Conservation (phyloP, 2,888 invertebrate genomes). For the Drosophila mimica region DNA sequence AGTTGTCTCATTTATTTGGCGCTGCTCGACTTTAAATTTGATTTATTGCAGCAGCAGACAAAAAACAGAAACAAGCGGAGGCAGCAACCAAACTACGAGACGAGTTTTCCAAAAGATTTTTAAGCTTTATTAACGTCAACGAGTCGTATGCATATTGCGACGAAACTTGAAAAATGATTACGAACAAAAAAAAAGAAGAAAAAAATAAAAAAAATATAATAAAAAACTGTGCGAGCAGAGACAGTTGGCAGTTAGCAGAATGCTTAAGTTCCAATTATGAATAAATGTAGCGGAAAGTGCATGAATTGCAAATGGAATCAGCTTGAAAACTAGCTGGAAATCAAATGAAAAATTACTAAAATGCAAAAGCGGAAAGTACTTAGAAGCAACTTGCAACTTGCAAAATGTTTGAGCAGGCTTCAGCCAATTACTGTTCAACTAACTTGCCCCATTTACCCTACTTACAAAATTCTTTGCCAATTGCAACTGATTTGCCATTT, state of each 20-base stretch:
- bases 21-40: constrained; percentile 68
- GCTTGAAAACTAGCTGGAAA: constrained; percentile 15
- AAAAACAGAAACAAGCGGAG: neutral
- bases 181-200: neutral
- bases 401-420: neutral
- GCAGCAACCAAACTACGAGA: neutral
- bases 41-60: constrained; percentile 62
- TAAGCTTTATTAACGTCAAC: constrained; percentile 52
- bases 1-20: constrained; percentile 74
- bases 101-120: constrained; percentile 29
- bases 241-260: constrained; percentile 15
- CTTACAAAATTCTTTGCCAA: constrained; percentile 32
- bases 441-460: neutral
- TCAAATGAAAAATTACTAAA: neutral
- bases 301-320: constrained; percentile 21
- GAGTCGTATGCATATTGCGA: constrained; percentile 68
- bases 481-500: constrained; percentile 56
- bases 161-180: constrained; percentile 28
- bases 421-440: constrained; percentile 5
- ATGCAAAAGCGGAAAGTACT: neutral
- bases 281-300: constrained; percentile 33
- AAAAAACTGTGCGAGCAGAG: neutral
- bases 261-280: constrained; percentile 44
- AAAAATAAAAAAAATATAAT: neutral
- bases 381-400: neutral